Evolutionary conservation across 2,113 vertebrate genomes (phyloP), one percentile per base, ranked within the genome.

Genomic region (Bufo gargarizans): DNA sequence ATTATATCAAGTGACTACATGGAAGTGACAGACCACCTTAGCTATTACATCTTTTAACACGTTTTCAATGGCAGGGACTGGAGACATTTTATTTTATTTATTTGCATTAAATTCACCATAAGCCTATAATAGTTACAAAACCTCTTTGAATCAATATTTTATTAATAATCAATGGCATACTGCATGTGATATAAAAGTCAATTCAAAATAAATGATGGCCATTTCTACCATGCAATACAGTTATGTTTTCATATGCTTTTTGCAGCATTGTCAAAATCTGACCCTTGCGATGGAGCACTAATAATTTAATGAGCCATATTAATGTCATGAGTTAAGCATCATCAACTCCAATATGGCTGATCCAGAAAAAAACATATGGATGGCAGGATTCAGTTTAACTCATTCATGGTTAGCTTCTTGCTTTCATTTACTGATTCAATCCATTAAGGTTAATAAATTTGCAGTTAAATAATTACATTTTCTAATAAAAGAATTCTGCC

Each of bases 401-500:
- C 58, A 33, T 86, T 78, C 76, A 53, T 43, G 76, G 33, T 50
- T 65, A 13, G 16, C 50, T 63, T 49, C 55, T 43, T 71, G 20
- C 20, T 53, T 47, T 78, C 4, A 67, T 50, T 49, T 50, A 78
- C 3, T 16, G 59, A 69, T 69, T 55, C 47, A 65, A 86, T 86
- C 13, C 20, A 43, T 55, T 79, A 43, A 67, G 6, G 45, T 84
- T 65, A 33, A 33, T 33, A 53, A 11, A 61, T 13, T 55, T 7
- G 65, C 86, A 89, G 82, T 88, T 86, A 84, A 92, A 77, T 11
- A 78, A 91, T 91, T 89, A 50, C 77, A 85, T 76, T 86, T 90
- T 88, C 92, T 95, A 95, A 94, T 95, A 93, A 93, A 91, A 93
- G 89, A 89, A 94, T 92, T 94, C 93, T 91, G 90, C 91, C 92